These are phyloP conservation scores for Lepus europaeus DNA, from an alignment of 2,113 vertebrate genomes.

Conservation along the genomic window DNA sequence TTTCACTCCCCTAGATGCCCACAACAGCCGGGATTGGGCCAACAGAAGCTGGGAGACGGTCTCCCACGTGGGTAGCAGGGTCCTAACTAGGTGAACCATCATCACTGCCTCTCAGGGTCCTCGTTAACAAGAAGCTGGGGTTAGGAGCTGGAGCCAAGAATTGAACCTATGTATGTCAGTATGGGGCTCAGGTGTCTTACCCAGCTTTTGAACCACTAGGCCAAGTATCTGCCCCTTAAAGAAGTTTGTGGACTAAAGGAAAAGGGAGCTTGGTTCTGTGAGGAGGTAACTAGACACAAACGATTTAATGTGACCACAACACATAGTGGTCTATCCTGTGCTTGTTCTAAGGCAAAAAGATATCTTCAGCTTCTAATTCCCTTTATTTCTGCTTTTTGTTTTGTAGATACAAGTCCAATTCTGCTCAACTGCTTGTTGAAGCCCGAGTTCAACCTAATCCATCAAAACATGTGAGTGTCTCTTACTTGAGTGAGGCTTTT, in stretches of 20 bases:
- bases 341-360: conserved; percentile 40
- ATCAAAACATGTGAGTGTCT: conserved; percentile 93
- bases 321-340: not conserved
- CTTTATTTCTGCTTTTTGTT: conserved; percentile 73
- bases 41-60: too few species aligned
- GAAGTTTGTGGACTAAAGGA: not conserved
- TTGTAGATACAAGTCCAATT: conserved; percentile 96
- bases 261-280: conserved; percentile 27
- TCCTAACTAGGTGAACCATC: too few species aligned
- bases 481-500: conserved; percentile 56
- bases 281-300: not conserved
- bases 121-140: too few species aligned
- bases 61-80: too few species aligned
- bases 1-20: too few species aligned
- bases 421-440: conserved; percentile 95
- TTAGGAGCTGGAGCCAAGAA: too few species aligned
- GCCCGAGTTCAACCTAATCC: conserved; percentile 95
- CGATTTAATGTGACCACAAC: not conserved
- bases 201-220: too few species aligned
- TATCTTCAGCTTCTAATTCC: conserved; percentile 52
- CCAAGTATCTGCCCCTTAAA: too few species aligned
- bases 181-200: too few species aligned
- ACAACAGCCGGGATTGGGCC: too few species aligned
- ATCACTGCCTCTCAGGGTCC: too few species aligned
- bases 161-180: too few species aligned